These are phyloP conservation scores for Tapirus indicus DNA, from an alignment of 2,797 vertebrate genomes.

Conservation along the genomic window DNA sequence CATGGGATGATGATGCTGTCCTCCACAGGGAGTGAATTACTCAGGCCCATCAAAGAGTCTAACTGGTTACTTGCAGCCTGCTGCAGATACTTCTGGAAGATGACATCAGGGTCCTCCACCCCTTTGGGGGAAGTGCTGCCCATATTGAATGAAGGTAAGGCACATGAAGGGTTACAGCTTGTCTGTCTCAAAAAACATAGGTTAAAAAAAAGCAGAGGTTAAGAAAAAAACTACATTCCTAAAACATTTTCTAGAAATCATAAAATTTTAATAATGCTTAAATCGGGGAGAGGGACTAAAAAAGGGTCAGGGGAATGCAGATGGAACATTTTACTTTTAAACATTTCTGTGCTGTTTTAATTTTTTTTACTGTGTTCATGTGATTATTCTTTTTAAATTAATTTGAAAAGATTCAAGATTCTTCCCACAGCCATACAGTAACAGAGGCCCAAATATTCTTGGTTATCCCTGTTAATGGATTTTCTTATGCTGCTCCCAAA, in stretches of 20 bases:
- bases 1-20: conserved; percentile 94
- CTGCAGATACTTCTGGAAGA: conserved; percentile 74
- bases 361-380: background rate
- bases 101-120: conserved; percentile 64
- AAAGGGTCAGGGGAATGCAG: background rate
- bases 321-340: conserved; percentile 25
- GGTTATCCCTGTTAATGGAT: background rate
- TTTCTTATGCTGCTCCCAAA: conserved; percentile 17
- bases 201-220: background rate
- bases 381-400: conserved; percentile 49
- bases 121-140: conserved; percentile 88
- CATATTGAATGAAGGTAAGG: conserved; percentile 94
- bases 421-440: background rate
- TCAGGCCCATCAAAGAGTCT: conserved; percentile 88
- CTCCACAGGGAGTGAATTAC: conserved; percentile 86
- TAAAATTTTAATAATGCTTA: conserved; percentile 6
- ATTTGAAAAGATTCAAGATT: conserved; percentile 31
- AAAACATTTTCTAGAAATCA: conserved; percentile 23
- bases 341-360: background rate
- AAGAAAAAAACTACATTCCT: conserved; percentile 3
- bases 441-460: background rate
- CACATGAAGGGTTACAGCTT: conserved; percentile 94
- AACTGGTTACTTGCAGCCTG: conserved; percentile 87
- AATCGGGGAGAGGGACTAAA: background rate
- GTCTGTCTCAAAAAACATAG: conserved; percentile 88